phyloP scores from a whole-genome alignment of 1,140 invertebrate species.

The Papilio aristodemus region DNA sequence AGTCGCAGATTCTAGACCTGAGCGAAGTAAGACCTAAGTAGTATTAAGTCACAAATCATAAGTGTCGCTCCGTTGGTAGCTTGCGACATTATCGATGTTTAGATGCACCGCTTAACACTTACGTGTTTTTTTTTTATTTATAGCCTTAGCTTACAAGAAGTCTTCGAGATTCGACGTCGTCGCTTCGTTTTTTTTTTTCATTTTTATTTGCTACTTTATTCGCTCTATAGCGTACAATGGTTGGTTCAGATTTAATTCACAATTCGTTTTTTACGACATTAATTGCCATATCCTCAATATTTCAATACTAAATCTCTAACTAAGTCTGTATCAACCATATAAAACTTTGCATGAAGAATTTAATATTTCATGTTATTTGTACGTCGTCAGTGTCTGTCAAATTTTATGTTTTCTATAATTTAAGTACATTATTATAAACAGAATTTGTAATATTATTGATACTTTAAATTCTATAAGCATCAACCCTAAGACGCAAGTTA shows the following conservation, averaged over 20 bases:
- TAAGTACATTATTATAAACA: not conserved
- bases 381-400: slow-evolving; percentile 12
- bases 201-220: slow-evolving; percentile 30
- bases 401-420: slow-evolving; percentile 10
- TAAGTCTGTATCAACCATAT: slow-evolving; percentile 32
- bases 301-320: not conserved
- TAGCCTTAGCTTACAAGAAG: slow-evolving; percentile 49
- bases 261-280: not conserved
- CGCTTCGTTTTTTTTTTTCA: slow-evolving; percentile 45
- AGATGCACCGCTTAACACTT: slow-evolving; percentile 78
- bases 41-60: slow-evolving; percentile 57
- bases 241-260: slow-evolving; percentile 27
- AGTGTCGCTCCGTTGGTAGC: slow-evolving; percentile 66
- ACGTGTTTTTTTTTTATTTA: slow-evolving; percentile 65
- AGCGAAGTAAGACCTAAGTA: slow-evolving; percentile 90
- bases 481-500: slow-evolving; percentile 29
- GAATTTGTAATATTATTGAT: not conserved
- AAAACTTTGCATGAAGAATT: slow-evolving; percentile 25
- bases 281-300: not conserved
- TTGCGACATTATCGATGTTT: slow-evolving; percentile 76
- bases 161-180: slow-evolving; percentile 45
- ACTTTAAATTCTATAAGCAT: slow-evolving; percentile 15
- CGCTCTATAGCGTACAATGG: slow-evolving; percentile 17
- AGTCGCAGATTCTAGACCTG: slow-evolving; percentile 90
- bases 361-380: slow-evolving; percentile 22